Conservation (phyloP, 1,140 invertebrate species). For the Leptinotarsa defecta region DNA sequence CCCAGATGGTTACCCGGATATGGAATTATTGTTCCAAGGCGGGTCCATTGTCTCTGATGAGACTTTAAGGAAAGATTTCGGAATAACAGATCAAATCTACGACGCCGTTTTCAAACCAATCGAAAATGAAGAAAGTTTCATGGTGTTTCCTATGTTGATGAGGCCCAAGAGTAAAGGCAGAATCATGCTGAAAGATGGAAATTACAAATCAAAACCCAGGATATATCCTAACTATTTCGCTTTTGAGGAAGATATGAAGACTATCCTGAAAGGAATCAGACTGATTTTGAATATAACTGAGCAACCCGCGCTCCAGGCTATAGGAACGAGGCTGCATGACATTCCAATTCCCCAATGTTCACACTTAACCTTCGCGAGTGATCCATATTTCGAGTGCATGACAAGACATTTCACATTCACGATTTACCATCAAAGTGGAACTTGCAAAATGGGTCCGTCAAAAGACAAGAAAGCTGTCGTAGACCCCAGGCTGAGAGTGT, state of each 20-base stretch:
- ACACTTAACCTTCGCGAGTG: constrained; percentile 68
- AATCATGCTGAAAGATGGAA: constrained; percentile 66
- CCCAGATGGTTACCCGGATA: constrained; percentile 70
- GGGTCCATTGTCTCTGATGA: constrained; percentile 55
- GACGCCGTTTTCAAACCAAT: constrained; percentile 53
- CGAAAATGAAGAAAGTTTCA: constrained; percentile 48
- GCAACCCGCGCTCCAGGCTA: constrained; percentile 52
- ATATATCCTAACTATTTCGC: constrained; percentile 82
- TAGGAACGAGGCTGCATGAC: constrained; percentile 61
- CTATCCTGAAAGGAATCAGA: constrained; percentile 54
- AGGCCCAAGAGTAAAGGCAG: constrained; percentile 74
- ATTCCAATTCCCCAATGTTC: constrained; percentile 77
- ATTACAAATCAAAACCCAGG: constrained; percentile 77
- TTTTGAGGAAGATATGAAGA: constrained; percentile 57
- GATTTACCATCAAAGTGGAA: constrained; percentile 79
- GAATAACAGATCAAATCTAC: constrained; percentile 54
- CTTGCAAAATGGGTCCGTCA: constrained; percentile 82
- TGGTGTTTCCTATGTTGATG: constrained; percentile 66
- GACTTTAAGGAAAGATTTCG: constrained; percentile 53
- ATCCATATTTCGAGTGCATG: constrained; percentile 80
- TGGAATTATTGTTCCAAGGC: constrained; percentile 73
- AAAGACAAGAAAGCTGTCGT: constrained; percentile 72
- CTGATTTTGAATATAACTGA: constrained; percentile 49
- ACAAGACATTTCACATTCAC: constrained; percentile 69
- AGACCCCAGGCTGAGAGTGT: constrained; percentile 69